A percentile compares a stretch with the other conserved stretches of the same genome.
Conservation (phyloP, 2,113 vertebrate species). For the Mirounga angustirostris region DNA sequence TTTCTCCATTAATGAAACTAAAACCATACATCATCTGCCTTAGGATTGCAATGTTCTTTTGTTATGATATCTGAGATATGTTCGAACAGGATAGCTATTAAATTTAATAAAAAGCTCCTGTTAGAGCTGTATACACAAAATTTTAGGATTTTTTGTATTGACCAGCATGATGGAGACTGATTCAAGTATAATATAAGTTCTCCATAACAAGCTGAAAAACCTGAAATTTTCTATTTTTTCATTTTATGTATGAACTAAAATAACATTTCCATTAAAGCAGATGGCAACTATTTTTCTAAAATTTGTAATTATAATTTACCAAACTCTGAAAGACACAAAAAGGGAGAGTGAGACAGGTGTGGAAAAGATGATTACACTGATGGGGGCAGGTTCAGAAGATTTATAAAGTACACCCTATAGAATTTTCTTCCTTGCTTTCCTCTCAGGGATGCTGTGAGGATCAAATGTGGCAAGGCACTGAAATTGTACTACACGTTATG, state of each 20-base stretch:
- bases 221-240: background rate
- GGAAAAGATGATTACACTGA: background rate
- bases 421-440: background rate
- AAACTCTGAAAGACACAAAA: conserved; percentile 21
- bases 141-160: background rate
- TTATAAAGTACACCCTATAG: background rate
- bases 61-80: background rate
- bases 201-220: background rate
- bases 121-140: background rate
- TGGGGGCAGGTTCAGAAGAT: background rate
- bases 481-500: background rate
- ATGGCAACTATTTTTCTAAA: background rate
- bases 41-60: background rate
- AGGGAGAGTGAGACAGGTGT: background rate
- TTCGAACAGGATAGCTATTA: conserved; percentile 2
- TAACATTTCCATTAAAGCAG: background rate
- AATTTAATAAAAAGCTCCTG: background rate
- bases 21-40: conserved; percentile 42
- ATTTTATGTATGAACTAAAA: background rate
- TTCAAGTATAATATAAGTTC: background rate
- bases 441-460: background rate
- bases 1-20: conserved; percentile 32
- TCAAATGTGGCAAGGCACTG: background rate
- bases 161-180: background rate
- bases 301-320: background rate